Conservation (phyloP, 2,797 vertebrate genomes). For the Gouania willdenowi region DNA sequence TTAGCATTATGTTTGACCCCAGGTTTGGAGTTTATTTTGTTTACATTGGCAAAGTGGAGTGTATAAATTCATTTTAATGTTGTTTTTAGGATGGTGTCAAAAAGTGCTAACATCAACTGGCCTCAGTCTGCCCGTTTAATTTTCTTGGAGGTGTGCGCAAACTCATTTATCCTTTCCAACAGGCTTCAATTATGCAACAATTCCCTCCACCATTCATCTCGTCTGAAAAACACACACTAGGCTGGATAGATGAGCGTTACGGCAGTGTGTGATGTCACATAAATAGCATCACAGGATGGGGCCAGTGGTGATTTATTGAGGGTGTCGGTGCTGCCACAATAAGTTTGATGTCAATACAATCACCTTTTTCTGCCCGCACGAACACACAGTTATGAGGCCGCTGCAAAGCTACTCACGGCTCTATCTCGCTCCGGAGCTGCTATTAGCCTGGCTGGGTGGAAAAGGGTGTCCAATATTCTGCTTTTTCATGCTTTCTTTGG, state of each 20-base stretch:
- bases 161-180: too few species aligned
- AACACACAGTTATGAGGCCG: neutral
- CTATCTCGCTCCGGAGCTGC: slow-evolving; percentile 22
- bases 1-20: too few species aligned
- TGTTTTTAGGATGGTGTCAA: too few species aligned
- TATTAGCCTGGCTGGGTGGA: too few species aligned
- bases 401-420: slow-evolving; percentile 26
- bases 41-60: too few species aligned
- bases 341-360: slow-evolving; percentile 51
- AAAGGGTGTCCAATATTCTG: too few species aligned
- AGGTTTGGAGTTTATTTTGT: too few species aligned
- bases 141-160: too few species aligned
- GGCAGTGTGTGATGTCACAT: slow-evolving; percentile 19
- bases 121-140: too few species aligned
- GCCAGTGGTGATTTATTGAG: slow-evolving; percentile 33
- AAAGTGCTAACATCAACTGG: too few species aligned
- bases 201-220: neutral
- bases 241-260: neutral
- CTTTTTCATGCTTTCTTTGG: too few species aligned
- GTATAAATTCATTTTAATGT: too few species aligned
- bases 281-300: slow-evolving; percentile 23
- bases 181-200: neutral
- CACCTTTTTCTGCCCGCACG: slow-evolving; percentile 5
- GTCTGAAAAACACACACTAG: neutral
- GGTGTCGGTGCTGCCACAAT: slow-evolving; percentile 22